Evolutionary conservation across 2,113 vertebrate genomes (phyloP), one percentile per base, ranked within the genome.

Genomic region (Eulemur rufifrons): DNA sequence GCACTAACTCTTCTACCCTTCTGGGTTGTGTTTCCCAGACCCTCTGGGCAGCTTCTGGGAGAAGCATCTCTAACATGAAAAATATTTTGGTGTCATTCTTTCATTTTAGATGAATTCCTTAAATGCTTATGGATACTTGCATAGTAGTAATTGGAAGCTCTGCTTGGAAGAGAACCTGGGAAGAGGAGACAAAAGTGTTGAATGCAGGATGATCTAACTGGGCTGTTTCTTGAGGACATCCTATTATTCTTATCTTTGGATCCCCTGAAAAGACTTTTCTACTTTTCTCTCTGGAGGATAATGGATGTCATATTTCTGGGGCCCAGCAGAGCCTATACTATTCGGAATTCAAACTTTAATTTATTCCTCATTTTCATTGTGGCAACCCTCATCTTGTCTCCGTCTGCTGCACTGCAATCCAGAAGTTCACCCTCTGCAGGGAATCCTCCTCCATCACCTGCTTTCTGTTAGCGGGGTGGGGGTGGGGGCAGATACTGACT

Each of bases 251-350:
- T 68, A 18, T 50, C 42, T 50, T 8, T 17, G 10, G 15, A 50
- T 59, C 45, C 12, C 15, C 25, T 45, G 13, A 59, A 37, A 78
- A 52, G 32, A 37, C 39, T 3, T 3, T 17, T 37, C n/a, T 42
- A 11, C 18, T n/a, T 18, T 81, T 20, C 25, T 54, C 14, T 54
- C 59, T 68, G 13, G 20, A 92, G 21, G 59, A 80, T 32, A 88
- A 47, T 37, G 34, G 27, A 56, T 42, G 37, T 6, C 32, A 81
- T 47, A 42, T 81, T 91, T 80, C 91, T 68, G 52, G 17, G 15
- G 18, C 23, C 45, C 8, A 0, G 0, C 4, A 27, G 1, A 18
- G 9, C 3, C 47, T 69, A 8, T 23, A 17, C 1, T 76, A 50
- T 66, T 94, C 37, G 83, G n/a, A 64, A 89, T 78, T 71, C 89